Base-by-base conservation (phyloP, 1,140 invertebrate genomes). In the Samia ricini region DNA sequence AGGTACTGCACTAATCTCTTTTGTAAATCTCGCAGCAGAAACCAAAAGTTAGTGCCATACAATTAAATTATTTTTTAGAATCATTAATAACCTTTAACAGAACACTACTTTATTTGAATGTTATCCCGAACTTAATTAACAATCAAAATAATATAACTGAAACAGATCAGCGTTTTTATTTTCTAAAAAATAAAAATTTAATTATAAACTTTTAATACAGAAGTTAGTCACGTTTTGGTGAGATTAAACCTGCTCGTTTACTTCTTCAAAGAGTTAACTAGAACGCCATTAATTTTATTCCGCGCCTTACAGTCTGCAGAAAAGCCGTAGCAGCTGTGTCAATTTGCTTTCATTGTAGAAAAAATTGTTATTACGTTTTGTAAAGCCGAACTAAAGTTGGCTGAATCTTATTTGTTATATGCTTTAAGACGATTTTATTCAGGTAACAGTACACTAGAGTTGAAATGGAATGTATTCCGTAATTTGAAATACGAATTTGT, bases 171-270 rank as follows among this genome's bases (percentile, higher is more conserved):
- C n/a, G n/a, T n/a, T 15, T 42, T 15, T 42, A 15, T 29, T 42
- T 42, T 52, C 19, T 10, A 20, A 20, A 3, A 19, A 52, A 42
- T 12, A 42, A 42, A 42, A 15, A 15, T 15, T 42, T 42, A 42
- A 42, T 42, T 42, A 42, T 42, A 42, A 42, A 42, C 33, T 42
- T 42, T 42, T 22, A 52, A 20, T 21, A 20, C 51, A 60, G 51
- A 60, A 52, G 51, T 20, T 52, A 18, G 71, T 52, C 51, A 52
- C 51, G 51, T 52, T 21, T 52, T 52, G 51, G 51, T 15, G 23
- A 23, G 51, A 68, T 68, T 61, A 60, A 71, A 58, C 22, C 49
- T 52, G 51, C 51, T 10, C 20, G 51, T 23, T 8, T 21, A 23
- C 51, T 52, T 23, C 21, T 22, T 23, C 51, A 23, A 52, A 52